Percentiles rank a stretch among this genome's conserved stretches.
These are phyloP conservation scores for Andrena trimmerana DNA, from an alignment of 2,888 invertebrate species.

Conservation along the genomic window DNA sequence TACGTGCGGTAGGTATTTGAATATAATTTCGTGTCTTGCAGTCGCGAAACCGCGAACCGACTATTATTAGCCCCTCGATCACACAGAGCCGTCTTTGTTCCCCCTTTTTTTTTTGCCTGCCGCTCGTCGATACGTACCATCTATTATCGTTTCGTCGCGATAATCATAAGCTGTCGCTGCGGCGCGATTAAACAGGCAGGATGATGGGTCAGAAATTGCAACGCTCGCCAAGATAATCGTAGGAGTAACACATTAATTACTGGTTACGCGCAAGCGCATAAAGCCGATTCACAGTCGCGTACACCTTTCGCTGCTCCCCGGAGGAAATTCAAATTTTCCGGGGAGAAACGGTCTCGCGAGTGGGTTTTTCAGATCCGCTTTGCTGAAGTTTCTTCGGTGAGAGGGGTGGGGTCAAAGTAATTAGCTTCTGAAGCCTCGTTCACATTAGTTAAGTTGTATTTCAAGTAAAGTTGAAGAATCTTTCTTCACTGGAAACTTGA, in stretches of 20 bases:
- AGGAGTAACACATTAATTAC: constrained; percentile 13
- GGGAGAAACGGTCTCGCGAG: too few relatives aligned
- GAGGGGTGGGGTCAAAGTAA: too few relatives aligned
- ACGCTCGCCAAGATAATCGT: constrained; percentile 15
- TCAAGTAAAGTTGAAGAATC: too few relatives aligned
- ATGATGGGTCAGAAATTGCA: constrained; percentile 24
- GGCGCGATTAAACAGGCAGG: constrained; percentile 20
- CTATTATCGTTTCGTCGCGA: constrained; percentile 1
- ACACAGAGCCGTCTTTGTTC: constrained; percentile 20
- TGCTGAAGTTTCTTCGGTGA: too few relatives aligned
- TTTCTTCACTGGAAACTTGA: too few relatives aligned
- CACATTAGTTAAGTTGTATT: too few relatives aligned
- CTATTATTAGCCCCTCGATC: constrained; percentile 48
- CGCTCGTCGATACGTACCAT: not conserved
- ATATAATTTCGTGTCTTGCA: constrained; percentile 48
- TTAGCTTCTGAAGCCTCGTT: too few relatives aligned
- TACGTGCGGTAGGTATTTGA: constrained; percentile 48
- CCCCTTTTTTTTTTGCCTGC: not conserved
- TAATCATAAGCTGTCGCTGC: constrained; percentile 23
- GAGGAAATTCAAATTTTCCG: too few relatives aligned
- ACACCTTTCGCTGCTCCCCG: not conserved
- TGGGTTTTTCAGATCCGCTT: too few relatives aligned
- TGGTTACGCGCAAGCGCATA: not conserved
- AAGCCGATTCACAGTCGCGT: not conserved
- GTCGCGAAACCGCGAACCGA: constrained; percentile 47